These are phyloP conservation scores for Tylochromis polylepis DNA, from an alignment of 2,113 vertebrate genomes.

Conservation along the genomic window DNA sequence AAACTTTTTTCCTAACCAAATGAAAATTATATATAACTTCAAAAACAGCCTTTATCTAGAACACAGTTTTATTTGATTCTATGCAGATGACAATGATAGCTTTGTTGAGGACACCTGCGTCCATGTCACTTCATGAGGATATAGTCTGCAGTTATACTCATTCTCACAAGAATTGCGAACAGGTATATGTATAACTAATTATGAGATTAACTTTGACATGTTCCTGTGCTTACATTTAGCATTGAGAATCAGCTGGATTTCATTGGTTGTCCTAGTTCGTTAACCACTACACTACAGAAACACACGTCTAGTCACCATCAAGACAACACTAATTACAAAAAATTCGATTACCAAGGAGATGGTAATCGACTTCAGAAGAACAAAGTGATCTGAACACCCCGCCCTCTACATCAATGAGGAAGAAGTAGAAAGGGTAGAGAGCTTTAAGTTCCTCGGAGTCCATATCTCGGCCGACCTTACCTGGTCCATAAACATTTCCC, in stretches of 20 bases:
- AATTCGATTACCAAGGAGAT: no score
- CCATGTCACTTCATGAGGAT: not conserved
- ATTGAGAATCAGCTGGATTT: no score
- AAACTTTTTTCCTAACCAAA: not conserved
- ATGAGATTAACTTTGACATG: rapidly evolving
- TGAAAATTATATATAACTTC: not conserved
- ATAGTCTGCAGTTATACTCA: not conserved
- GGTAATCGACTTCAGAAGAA: no score
- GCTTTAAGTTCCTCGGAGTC: no score
- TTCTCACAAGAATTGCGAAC: rapidly evolving
- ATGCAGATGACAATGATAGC: not conserved
- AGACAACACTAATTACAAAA: no score
- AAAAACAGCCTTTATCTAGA: not conserved
- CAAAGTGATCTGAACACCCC: no score
- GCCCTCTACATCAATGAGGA: no score
- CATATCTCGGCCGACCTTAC: no score
- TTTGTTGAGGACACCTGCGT: not conserved
- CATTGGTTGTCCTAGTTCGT: rapidly evolving
- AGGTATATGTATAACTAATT: rapidly evolving
- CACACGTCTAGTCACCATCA: rapidly evolving
- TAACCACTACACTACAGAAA: rapidly evolving
- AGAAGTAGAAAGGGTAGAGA: no score
- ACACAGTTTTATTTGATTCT: rapidly evolving
- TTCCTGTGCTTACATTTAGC: no score
- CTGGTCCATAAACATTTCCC: no score